Conservation (phyloP, 2,113 vertebrate species). For the Amazona guildingii region DNA sequence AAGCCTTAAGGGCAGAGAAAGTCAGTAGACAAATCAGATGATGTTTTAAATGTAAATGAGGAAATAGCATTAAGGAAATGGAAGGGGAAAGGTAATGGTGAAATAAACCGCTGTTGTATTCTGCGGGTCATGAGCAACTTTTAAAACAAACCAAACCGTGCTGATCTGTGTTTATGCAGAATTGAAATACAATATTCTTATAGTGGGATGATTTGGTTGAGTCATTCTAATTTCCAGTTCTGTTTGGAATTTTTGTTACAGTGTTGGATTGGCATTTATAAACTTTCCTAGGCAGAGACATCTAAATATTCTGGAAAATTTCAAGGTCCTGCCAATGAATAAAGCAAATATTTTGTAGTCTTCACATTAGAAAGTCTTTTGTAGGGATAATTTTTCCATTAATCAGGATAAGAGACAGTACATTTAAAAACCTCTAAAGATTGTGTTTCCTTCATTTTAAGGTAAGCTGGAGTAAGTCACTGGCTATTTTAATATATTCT, state of each 20-base stretch:
- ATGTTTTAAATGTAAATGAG: constrained; percentile 31
- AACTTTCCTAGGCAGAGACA: constrained; percentile 18
- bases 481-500: neutral
- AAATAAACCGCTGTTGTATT: constrained; percentile 27
- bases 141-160: constrained; percentile 17
- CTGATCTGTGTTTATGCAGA: constrained; percentile 54
- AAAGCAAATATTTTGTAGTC: constrained; percentile 39
- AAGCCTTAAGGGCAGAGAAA: neutral
- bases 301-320: constrained; percentile 40
- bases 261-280: constrained; percentile 59
- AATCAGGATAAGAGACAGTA: neutral
- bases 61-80: constrained; percentile 22
- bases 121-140: neutral
- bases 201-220: constrained; percentile 36
- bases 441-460: constrained; percentile 18
- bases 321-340: neutral
- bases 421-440: neutral
- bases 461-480: constrained; percentile 14
- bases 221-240: constrained; percentile 56
- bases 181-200: constrained; percentile 40
- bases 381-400: constrained; percentile 2
- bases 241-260: constrained; percentile 54
- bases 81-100: constrained; percentile 5
- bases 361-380: constrained; percentile 12
- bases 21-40: neutral